phyloP scores from a whole-genome alignment of 2,888 invertebrate species.

The Mycalesis mineus region DNA sequence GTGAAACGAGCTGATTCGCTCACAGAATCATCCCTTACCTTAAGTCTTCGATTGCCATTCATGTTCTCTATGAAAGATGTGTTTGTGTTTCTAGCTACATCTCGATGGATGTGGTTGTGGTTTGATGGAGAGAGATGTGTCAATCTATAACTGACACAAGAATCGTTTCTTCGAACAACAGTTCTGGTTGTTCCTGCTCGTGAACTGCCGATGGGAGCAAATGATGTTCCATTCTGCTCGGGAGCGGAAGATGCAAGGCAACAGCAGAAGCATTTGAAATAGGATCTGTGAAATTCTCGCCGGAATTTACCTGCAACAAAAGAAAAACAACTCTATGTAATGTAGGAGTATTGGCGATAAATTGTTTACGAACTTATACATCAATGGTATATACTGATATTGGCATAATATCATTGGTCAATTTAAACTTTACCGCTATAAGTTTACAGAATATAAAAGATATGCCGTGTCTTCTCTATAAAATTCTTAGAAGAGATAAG shows the following conservation, averaged over 20 bases:
- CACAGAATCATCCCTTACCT: conserved; percentile 61
- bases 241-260: conserved; percentile 47
- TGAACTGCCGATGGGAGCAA: conserved; percentile 67
- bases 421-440: too few species aligned
- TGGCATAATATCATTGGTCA: too few species aligned
- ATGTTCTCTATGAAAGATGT: conserved; percentile 71
- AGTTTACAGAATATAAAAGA: too few species aligned
- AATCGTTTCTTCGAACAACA: conserved; percentile 66
- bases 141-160: conserved; percentile 66
- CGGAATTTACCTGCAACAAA: conserved; percentile 84
- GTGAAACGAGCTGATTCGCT: conserved; percentile 68
- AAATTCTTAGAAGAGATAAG: too few species aligned
- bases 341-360: too few species aligned
- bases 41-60: conserved; percentile 61
- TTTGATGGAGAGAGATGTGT: conserved; percentile 71
- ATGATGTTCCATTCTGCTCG: conserved; percentile 64
- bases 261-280: conserved; percentile 80
- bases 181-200: conserved; percentile 66
- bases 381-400: too few species aligned
- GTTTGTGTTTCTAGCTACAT: conserved; percentile 61
- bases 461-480: too few species aligned
- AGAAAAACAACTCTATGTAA: conserved; percentile 9
- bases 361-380: too few species aligned
- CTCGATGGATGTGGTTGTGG: conserved; percentile 64
- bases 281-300: conserved; percentile 83